These are phyloP conservation scores for Trachurus trachurus DNA, from an alignment of 2,797 vertebrate species.

Conservation along the genomic window DNA sequence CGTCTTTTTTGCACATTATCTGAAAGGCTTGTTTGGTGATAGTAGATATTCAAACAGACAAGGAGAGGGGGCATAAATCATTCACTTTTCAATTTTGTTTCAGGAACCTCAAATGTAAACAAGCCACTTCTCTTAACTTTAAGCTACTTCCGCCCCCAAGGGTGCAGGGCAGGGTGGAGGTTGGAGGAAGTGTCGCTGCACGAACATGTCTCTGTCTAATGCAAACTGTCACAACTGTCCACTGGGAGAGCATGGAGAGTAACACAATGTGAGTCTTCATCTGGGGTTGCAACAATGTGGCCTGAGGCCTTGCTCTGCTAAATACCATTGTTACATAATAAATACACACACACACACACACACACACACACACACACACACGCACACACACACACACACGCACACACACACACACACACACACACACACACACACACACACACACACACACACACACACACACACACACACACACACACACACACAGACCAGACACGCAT, in stretches of 20 bases:
- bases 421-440: constrained; percentile 1
- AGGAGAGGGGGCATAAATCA: constrained; percentile 9
- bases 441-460: constrained; percentile 5
- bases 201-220: constrained; percentile 47
- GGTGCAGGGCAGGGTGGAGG: constrained; percentile 35
- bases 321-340: constrained; percentile 69
- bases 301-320: constrained; percentile 48
- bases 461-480: neutral
- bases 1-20: neutral
- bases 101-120: constrained; percentile 19
- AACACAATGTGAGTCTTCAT: constrained; percentile 37
- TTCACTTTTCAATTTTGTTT: constrained; percentile 5
- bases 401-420: neutral
- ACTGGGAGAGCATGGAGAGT: constrained; percentile 23
- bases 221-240: constrained; percentile 55
- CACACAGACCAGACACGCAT: no score
- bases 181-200: constrained; percentile 33
- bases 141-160: neutral
- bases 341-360: neutral
- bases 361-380: constrained; percentile 5
- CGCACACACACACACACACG: neutral
- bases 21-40: neutral
- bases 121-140: constrained; percentile 25
- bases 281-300: constrained; percentile 35
- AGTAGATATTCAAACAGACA: constrained; percentile 10